phyloP scores from a whole-genome alignment of 2,888 invertebrate genomes.

The Exocentrus adspersus region DNA sequence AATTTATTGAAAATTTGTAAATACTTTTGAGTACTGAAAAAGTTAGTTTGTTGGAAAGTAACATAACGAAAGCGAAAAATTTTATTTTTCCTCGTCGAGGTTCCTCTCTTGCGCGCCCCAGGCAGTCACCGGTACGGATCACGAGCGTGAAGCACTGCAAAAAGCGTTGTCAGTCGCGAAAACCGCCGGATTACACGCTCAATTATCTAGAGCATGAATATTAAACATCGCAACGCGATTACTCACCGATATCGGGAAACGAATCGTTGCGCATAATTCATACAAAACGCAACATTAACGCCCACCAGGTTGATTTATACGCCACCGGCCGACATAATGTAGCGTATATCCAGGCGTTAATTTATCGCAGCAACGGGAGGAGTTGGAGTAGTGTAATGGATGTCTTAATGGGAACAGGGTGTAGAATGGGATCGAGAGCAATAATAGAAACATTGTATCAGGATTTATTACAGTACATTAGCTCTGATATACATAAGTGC shows the following conservation, averaged over 20 bases:
- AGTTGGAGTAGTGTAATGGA: constrained; percentile 1
- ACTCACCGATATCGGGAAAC: constrained; percentile 31
- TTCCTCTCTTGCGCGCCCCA: constrained; percentile 7
- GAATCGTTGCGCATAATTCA: constrained; percentile 8
- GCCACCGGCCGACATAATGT: constrained; percentile 1
- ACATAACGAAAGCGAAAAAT: no score
- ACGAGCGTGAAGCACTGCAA: constrained; percentile 51
- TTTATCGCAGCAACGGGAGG: constrained; percentile 1
- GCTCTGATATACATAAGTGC: no score
- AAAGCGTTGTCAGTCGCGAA: constrained; percentile 50
- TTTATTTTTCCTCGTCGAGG: neutral
- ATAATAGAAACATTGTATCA: neutral
- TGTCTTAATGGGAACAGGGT: constrained; percentile 12
- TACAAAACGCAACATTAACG: constrained; percentile 20
- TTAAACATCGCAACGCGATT: constrained; percentile 36
- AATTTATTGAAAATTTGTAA: no score
- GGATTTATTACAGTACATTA: neutral
- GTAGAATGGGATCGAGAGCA: constrained; percentile 16
- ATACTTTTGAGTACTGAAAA: no score
- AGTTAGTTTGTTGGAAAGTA: no score
- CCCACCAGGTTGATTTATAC: constrained; percentile 19
- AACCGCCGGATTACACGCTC: constrained; percentile 52
- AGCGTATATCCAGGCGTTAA: constrained; percentile 10
- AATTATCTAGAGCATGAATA: constrained; percentile 54
- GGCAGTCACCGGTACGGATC: constrained; percentile 48